Base-by-base conservation (phyloP, 2,888 invertebrate genomes). In the Azorinus chamasolen region DNA sequence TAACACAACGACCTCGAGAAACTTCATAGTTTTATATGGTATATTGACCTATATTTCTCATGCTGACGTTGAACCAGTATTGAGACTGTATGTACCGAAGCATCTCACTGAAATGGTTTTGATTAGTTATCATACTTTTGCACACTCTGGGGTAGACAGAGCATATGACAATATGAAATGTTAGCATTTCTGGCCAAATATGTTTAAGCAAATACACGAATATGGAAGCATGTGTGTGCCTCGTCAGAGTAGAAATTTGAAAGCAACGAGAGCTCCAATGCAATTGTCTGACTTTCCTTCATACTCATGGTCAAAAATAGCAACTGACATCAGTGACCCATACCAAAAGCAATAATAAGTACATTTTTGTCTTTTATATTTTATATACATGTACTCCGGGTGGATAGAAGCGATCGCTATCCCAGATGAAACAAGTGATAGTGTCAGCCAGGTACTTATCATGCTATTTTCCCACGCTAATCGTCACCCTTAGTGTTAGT, bases 131-230 rank as follows among this genome's bases (percentile, higher is more conserved):
- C 74, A 77, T 58, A 63, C 73, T 50, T 32, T 54, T 45, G 70
- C 70, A 24, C 76, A 81, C n/a, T 46, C 70, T 25, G 80, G 71
- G 1, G 46, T 71, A 20, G 65, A 77, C 12, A 75, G 72, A 39
- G 63, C 53, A 12, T 79, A 41, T 64, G 68, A 70, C 25, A 37
- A 58, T 8, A 73, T 79, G 1, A 69, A 48, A 37, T 32, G 12
- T n/a, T 70, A 78, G 55, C 61, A 73, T 57, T 73, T 50, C 55
- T 78, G 78, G 82, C 55, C 55, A n/a, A 74, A 75, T 48, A 32
- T 78, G 24, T 78, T 68, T 43, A 77, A 71, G 58, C 63, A 79
- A 32, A 24, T 83, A 6, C 24, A 65, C 22, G 53, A 71, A 3
- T 77, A 61, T 55, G 53, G 69, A 0, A 27, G 6, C 0, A 59